A percentile compares a stretch with the other conserved stretches of the same genome.
Evolutionary conservation across 2,797 vertebrate genomes (phyloP).

Genomic region (Lithobates pipiens): DNA sequence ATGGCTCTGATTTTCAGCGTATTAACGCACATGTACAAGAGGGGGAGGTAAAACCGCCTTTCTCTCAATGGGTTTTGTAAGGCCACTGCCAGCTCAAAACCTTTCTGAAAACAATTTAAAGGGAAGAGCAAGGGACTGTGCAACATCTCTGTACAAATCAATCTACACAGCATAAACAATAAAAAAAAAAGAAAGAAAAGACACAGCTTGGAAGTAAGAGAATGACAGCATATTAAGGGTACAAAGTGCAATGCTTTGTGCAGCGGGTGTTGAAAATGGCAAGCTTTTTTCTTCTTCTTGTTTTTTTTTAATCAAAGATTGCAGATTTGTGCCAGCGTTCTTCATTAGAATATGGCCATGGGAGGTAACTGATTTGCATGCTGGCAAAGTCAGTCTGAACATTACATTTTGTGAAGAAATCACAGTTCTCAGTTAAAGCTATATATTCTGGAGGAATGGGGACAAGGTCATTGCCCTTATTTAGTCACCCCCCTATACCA

Average conservation of each 20-base stretch:
- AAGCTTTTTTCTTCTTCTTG: neutral
- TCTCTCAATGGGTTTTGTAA: constrained; percentile 54
- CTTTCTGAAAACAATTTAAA: constrained; percentile 49
- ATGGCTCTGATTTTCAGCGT: constrained; percentile 37
- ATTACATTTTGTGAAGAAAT: neutral
- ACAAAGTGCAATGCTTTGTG: neutral
- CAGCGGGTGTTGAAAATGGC: neutral
- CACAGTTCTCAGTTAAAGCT: neutral
- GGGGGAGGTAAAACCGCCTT: constrained; percentile 7
- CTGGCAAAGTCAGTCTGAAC: neutral
- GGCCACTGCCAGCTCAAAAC: constrained; percentile 23
- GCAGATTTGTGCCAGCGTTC: neutral
- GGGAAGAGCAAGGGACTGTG: constrained; percentile 33
- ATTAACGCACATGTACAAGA: constrained; percentile 29
- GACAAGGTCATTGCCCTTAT: too few relatives aligned
- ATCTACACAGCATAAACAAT: constrained; percentile 13
- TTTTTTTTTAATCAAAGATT: neutral
- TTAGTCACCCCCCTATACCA: too few relatives aligned
- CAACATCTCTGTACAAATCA: constrained; percentile 46
- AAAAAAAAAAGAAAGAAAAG: constrained; percentile 3
- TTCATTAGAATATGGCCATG: neutral
- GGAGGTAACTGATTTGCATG: neutral
- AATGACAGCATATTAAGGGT: constrained; percentile 28
- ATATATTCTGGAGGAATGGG: neutral
- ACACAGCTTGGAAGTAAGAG: constrained; percentile 9